Conservation (phyloP, 2,797 vertebrate genomes). For the Pseudochirops corinnae region DNA sequence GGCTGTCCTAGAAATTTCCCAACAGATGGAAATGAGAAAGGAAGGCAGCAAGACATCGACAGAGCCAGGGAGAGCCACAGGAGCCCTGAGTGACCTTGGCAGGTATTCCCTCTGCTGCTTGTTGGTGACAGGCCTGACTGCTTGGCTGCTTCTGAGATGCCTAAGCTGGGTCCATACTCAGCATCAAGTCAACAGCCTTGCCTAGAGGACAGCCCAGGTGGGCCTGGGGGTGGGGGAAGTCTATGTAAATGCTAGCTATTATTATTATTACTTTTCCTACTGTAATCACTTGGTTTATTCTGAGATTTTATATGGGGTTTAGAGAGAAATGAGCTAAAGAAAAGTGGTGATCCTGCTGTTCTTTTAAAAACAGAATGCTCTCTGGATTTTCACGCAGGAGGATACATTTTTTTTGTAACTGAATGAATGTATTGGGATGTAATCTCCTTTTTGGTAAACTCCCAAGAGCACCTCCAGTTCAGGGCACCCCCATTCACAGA, state of each 20-base stretch:
- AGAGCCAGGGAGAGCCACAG: slow-evolving; percentile 30
- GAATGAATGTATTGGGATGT: not conserved
- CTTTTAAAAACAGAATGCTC: not conserved
- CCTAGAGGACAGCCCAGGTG: not conserved
- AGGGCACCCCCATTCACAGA: not conserved
- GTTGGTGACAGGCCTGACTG: not conserved
- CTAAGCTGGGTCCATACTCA: not conserved
- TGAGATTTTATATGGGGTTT: not conserved
- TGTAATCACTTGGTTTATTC: not conserved
- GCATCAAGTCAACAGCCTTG: not conserved
- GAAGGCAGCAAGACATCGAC: not conserved
- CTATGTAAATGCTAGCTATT: not conserved
- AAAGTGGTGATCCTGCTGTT: not conserved
- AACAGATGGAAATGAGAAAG: not conserved
- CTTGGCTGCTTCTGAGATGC: not conserved
- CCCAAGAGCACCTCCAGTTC: not conserved
- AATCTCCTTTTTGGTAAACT: not conserved
- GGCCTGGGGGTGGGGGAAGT: not conserved
- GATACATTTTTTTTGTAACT: not conserved
- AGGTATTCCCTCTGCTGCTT: slow-evolving; percentile 21
- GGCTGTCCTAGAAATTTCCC: slow-evolving; percentile 70
- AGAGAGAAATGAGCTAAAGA: not conserved
- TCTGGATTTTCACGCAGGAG: not conserved
- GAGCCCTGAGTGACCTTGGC: slow-evolving; percentile 29
- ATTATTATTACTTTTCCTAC: not conserved